Conservation (phyloP, 2,113 vertebrate genomes). For the Hypocryptadius cinnamomeus region DNA sequence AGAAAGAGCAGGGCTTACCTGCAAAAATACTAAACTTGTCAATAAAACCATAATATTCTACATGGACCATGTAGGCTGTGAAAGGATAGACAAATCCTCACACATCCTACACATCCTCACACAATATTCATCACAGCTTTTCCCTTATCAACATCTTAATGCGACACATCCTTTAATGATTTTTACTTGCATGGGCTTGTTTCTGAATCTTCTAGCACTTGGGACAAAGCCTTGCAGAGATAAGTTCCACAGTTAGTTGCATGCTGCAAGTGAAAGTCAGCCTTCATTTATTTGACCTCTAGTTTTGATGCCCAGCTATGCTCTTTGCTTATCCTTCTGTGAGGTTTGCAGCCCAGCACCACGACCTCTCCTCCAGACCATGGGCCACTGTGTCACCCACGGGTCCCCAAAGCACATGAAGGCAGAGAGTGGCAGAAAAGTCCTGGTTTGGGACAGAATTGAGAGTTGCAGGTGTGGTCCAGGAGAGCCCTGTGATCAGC, state of each 20-base stretch:
- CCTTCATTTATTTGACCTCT: background rate
- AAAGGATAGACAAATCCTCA: background rate
- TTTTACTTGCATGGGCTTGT: background rate
- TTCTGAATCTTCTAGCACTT: background rate
- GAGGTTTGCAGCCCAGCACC: background rate
- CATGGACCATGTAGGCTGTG: fast-evolving
- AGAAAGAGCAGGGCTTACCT: background rate
- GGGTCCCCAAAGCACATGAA: background rate
- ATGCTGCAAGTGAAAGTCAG: background rate
- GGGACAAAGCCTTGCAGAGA: background rate
- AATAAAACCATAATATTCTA: background rate
- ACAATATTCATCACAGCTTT: background rate
- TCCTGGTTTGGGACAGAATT: background rate
- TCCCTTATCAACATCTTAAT: background rate
- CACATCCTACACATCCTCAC: background rate
- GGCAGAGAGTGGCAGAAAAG: background rate
- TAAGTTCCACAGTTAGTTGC: background rate
- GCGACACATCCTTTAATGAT: background rate
- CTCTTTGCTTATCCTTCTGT: background rate
- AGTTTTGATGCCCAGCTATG: background rate
- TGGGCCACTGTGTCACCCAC: background rate
- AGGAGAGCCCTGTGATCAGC: background rate
- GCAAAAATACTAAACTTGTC: background rate
- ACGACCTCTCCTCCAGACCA: background rate
- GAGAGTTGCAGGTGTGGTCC: background rate